Evolutionary conservation across 2,888 invertebrate species (phyloP).

Genomic region (Sinelater perroti): DNA sequence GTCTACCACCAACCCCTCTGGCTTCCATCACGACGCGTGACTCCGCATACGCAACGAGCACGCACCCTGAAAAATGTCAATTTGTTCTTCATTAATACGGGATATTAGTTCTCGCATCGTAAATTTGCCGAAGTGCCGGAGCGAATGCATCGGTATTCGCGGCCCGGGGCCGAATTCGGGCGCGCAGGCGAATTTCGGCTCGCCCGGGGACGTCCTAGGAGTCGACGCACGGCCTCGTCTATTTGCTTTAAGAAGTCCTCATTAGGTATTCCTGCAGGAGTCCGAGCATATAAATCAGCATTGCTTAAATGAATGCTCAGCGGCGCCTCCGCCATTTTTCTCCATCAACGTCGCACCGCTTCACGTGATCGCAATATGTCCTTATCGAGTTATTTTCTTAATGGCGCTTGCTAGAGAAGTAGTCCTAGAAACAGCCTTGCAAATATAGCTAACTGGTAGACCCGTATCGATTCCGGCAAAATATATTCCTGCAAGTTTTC

Average conservation of each 20-base stretch:
- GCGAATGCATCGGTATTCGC: constrained; percentile 38
- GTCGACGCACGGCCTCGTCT: constrained; percentile 10
- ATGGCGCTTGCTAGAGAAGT: constrained; percentile 10
- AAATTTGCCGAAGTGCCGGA: constrained; percentile 49
- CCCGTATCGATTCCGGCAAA: no score
- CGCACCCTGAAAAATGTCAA: constrained; percentile 62
- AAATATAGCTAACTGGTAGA: no score
- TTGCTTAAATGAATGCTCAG: constrained; percentile 47
- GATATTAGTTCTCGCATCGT: constrained; percentile 58
- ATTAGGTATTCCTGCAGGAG: constrained; percentile 56
- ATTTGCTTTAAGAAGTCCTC: constrained; percentile 25
- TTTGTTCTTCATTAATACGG: constrained; percentile 62
- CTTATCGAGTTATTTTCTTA: constrained; percentile 56
- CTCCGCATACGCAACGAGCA: constrained; percentile 61
- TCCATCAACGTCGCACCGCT: constrained; percentile 56
- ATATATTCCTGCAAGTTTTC: no score
- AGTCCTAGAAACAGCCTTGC: constrained; percentile 1
- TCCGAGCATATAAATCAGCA: constrained; percentile 55
- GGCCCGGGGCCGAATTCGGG: constrained; percentile 24
- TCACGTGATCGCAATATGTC: constrained; percentile 56
- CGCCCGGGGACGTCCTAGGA: not conserved
- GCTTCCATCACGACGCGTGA: constrained; percentile 51
- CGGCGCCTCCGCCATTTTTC: constrained; percentile 55
- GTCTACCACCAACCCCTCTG: constrained; percentile 46
- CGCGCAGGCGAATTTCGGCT: no score